phyloP scores from a whole-genome alignment of 2,888 invertebrate species.

The Coremacera marginata region DNA sequence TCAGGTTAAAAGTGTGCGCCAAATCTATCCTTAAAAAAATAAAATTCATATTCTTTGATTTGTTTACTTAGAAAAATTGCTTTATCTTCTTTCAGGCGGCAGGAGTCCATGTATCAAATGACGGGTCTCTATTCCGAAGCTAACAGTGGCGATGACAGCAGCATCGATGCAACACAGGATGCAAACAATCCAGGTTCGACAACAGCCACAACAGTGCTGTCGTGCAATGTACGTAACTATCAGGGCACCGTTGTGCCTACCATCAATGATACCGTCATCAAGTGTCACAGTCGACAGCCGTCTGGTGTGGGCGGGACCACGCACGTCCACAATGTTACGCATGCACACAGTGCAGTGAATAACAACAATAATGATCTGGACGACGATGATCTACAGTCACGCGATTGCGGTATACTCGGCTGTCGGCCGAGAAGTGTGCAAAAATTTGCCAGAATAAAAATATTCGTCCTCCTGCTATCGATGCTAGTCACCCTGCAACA shows the following conservation, averaged over 20 bases:
- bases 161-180: conserved; percentile 70
- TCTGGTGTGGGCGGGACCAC: conserved; percentile 53
- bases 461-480: conserved; percentile 89
- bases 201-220: conserved; percentile 37
- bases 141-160: conserved; percentile 73
- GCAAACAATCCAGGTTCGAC: conserved; percentile 34
- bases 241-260: conserved; percentile 43
- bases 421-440: conserved; percentile 89
- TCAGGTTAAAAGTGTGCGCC: too few relatives aligned
- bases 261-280: conserved; percentile 55
- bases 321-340: conserved; percentile 69
- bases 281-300: conserved; percentile 87
- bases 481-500: conserved; percentile 92
- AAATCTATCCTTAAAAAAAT: too few relatives aligned
- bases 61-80: conserved; percentile 3
- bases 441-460: conserved; percentile 91
- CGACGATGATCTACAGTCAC: conserved; percentile 75
- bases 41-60: neutral
- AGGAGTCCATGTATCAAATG: conserved; percentile 92
- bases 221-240: conserved; percentile 45
- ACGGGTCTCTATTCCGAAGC: conserved; percentile 86
- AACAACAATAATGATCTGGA: conserved; percentile 71
- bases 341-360: conserved; percentile 66
- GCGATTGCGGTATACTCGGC: conserved; percentile 89
- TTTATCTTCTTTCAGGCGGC: conserved; percentile 72